phyloP scores from a whole-genome alignment of 2,888 invertebrate genomes.

The Lasioglossum calceatum region DNA sequence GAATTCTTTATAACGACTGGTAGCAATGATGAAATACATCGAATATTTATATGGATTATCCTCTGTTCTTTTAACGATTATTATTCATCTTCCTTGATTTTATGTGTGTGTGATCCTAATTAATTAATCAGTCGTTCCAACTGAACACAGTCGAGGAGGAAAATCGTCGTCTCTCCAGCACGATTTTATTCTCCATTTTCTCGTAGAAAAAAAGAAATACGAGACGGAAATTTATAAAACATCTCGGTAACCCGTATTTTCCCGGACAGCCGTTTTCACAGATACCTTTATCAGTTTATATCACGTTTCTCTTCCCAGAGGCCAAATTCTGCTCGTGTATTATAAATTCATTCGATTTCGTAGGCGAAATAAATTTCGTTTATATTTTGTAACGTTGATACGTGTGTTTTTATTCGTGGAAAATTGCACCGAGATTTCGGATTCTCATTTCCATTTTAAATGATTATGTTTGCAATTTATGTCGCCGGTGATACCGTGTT shows the following conservation, averaged over 20 bases:
- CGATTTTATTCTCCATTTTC: not conserved
- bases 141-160: not conserved
- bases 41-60: conserved; percentile 17
- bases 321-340: not conserved
- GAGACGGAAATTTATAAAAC: not conserved
- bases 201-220: not conserved
- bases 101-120: not conserved
- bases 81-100: not conserved
- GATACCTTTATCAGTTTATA: conserved; percentile 6
- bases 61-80: conserved; percentile 7
- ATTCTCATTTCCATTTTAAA: not conserved
- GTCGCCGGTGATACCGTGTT: not conserved
- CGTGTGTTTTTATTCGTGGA: not conserved
- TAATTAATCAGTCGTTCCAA: not conserved
- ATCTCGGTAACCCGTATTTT: not conserved
- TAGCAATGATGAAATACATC: conserved; percentile 32
- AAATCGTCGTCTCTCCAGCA: not conserved
- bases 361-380: not conserved
- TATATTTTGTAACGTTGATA: not conserved
- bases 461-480: not conserved
- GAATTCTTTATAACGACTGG: conserved; percentile 22
- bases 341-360: not conserved
- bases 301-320: not conserved
- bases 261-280: not conserved
- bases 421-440: not conserved